phyloP scores from a whole-genome alignment of 2,888 invertebrate species.

The Drosophila setosimentum region DNA sequence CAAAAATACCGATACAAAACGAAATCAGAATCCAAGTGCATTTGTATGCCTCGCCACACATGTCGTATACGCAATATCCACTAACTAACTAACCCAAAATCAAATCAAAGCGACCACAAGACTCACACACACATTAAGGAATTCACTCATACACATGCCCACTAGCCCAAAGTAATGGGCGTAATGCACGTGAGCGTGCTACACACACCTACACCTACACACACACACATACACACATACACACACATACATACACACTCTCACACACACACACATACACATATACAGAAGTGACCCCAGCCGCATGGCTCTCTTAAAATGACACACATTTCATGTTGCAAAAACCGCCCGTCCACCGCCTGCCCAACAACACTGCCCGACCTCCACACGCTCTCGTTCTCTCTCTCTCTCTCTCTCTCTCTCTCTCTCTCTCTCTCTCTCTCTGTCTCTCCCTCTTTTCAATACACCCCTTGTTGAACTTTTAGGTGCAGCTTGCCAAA shows the following conservation, averaged over 20 bases:
- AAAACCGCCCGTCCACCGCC: conserved; percentile 16
- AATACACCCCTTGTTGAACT: conserved; percentile 55
- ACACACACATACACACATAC: conserved; percentile 18
- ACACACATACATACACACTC: conserved; percentile 13
- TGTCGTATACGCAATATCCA: conserved; percentile 75
- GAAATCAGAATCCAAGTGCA: conserved; percentile 80
- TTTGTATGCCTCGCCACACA: conserved; percentile 66
- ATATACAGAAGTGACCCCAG: conserved; percentile 34
- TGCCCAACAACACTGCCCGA: conserved; percentile 10
- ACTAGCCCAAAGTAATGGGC: conserved; percentile 30
- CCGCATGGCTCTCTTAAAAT: conserved; percentile 36
- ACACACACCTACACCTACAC: conserved; percentile 18
- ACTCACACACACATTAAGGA: conserved; percentile 5
- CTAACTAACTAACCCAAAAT: conserved; percentile 43
- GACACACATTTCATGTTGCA: conserved; percentile 54
- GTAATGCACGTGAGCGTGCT: conserved; percentile 47
- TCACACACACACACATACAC: conserved; percentile 11
- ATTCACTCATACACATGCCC: conserved; percentile 14
- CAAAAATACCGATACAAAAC: conserved; percentile 47
- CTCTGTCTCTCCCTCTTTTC: conserved; percentile 11
- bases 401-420: conserved; percentile 3
- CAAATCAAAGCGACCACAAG: conserved; percentile 38
- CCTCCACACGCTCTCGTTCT: conserved; percentile 2
- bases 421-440: conserved; percentile 9
- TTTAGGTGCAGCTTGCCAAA: conserved; percentile 70